Conservation (phyloP, 2,113 vertebrate genomes). For the Paramormyrops kingsleyae region DNA sequence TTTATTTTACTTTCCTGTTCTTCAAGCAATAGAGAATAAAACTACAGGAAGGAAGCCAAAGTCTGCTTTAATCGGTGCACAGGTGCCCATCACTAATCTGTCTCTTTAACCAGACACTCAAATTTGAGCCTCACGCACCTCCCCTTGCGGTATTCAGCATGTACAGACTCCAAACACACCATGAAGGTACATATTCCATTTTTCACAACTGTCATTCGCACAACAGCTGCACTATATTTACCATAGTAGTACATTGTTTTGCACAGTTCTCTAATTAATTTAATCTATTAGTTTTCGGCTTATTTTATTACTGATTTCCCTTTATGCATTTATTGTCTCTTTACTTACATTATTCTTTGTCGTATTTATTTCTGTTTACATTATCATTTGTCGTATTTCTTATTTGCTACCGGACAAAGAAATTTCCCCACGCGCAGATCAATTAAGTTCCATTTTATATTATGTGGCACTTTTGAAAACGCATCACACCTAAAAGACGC, state of each 20-base stretch:
- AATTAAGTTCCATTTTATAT: background rate
- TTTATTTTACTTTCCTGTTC: background rate
- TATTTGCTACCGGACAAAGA: background rate
- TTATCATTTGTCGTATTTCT: background rate
- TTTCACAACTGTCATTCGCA: background rate
- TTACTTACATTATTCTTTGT: background rate
- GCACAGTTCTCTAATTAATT: background rate
- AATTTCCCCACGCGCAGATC: background rate
- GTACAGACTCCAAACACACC: background rate
- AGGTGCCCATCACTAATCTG: background rate
- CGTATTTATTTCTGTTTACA: no score
- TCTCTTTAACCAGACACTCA: background rate
- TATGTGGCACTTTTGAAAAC: background rate
- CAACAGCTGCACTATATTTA: background rate
- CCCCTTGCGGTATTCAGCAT: background rate
- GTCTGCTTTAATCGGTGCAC: background rate
- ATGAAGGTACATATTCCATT: background rate
- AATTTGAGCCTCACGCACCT: background rate
- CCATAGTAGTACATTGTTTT: background rate
- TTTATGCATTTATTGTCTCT: background rate
- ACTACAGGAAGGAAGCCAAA: background rate
- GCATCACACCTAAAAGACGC: background rate
- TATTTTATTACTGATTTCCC: background rate
- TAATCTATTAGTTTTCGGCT: background rate
- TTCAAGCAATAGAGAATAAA: background rate